Percentiles rank a stretch among this genome's conserved stretches.
Evolutionary conservation across 2,888 invertebrate species (phyloP).

Genomic region (Platypus cylindrus): DNA sequence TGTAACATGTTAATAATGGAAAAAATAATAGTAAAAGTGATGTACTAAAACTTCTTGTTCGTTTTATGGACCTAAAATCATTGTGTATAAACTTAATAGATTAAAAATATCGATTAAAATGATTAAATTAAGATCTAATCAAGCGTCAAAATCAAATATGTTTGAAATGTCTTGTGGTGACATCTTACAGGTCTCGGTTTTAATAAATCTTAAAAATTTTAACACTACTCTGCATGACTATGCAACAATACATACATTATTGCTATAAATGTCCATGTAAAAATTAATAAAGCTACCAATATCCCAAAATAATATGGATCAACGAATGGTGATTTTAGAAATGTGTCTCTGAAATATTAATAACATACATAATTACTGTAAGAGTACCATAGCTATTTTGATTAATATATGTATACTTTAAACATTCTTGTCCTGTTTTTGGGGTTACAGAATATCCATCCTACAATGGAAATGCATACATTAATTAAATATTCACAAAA

Average conservation of each 20-base stretch:
- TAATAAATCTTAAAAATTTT: too few species aligned
- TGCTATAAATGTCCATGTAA: slow-evolving; percentile 51
- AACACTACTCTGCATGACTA: too few species aligned
- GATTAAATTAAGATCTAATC: too few species aligned
- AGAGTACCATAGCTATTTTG: too few species aligned
- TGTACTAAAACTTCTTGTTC: slow-evolving; percentile 31
- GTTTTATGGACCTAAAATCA: slow-evolving; percentile 28
- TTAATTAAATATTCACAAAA: not conserved
- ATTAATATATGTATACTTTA: slow-evolving; percentile 27
- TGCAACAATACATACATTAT: slow-evolving; percentile 48
- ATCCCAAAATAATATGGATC: slow-evolving; percentile 53
- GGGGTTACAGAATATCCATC: slow-evolving; percentile 30
- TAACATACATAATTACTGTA: too few species aligned
- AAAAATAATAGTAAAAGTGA: slow-evolving; percentile 28
- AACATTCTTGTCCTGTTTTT: slow-evolving; percentile 32
- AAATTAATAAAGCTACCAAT: slow-evolving; percentile 47
- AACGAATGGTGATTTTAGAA: slow-evolving; percentile 46
- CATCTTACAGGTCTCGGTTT: too few species aligned
- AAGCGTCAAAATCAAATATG: too few species aligned
- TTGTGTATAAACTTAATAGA: slow-evolving; percentile 2
- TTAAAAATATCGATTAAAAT: too few species aligned
- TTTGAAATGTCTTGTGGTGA: too few species aligned
- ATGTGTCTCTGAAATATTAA: slow-evolving; percentile 29
- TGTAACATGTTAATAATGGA: slow-evolving; percentile 27
- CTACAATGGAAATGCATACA: slow-evolving; percentile 22